Evolutionary conservation across 2,113 vertebrate species (phyloP), one percentile per base, ranked within the genome.

Genomic region (Dolichotis patagonum): DNA sequence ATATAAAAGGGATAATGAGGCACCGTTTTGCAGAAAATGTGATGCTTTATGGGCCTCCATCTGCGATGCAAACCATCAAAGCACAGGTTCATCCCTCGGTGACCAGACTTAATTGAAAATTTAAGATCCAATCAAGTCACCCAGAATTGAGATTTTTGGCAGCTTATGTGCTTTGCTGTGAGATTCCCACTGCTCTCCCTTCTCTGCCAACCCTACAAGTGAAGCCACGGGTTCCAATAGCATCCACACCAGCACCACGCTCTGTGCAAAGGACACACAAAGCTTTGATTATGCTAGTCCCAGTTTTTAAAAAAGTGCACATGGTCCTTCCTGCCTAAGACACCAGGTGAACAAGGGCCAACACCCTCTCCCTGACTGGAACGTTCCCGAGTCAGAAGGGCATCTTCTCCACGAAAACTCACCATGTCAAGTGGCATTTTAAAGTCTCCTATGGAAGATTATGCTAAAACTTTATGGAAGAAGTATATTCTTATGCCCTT

Each of bases 51-150:
- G 82, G 88, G 81, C 62, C 85, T 92, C 93, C 17, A 1, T 83
- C 90, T 96, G 90, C 0, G 5, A 89, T 3, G 19, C 96, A 88
- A 81, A 69, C 49, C 86, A 62, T 54, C 65, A 35, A n/a, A 94
- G 83, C 86, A 73, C 62, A 90, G 81, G 84, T 80, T 97, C 75
- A 67, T 65, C 86, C 85, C 88, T 62, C 4, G 1, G 95, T 85
- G 85, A 93, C 93, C 95, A 94, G 78, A 96, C 58, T 95, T 95
- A 92, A 96, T 49, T 96, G 90, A 94, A 97, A 94, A 92, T 85
- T 85, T 87, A 94, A 97, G 85, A 52, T 54, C 85, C 41, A 60
- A 77, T 91, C 43, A 71, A 73, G 92, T 95, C 88, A 71, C 82
- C 91, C 88, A 7, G 85, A 90, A 96, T 49, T 54, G 90, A 80